These are phyloP conservation scores for Etheostoma spectabile DNA, from an alignment of 2,113 vertebrate species.

Conservation along the genomic window DNA sequence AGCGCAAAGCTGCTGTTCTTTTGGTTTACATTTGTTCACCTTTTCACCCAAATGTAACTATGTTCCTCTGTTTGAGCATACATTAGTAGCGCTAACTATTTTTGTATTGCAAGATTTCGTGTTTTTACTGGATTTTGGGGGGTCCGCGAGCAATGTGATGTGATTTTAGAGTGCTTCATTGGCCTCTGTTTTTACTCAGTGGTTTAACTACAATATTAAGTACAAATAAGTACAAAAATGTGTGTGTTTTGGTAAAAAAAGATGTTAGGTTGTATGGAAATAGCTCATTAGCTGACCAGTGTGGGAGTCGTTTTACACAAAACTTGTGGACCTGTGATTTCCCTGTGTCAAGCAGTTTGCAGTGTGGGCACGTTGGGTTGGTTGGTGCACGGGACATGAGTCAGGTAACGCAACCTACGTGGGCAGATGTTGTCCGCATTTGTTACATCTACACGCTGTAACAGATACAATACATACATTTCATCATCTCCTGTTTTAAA, in stretches of 20 bases:
- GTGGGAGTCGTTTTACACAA: background rate
- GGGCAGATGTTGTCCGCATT: background rate
- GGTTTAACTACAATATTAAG: no score
- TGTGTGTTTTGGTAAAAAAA: background rate
- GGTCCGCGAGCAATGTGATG: no score
- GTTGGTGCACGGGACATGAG: background rate
- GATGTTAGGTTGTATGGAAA: background rate
- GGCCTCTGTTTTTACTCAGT: no score
- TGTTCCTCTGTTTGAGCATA: background rate
- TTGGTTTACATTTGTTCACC: background rate
- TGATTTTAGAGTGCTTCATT: no score
- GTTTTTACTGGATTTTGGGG: no score
- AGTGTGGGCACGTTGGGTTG: background rate
- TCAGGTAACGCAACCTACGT: background rate
- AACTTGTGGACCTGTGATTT: constrained; percentile 1
- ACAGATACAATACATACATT: background rate
- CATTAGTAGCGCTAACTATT: background rate
- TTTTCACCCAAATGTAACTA: background rate
- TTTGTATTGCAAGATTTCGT: background rate
- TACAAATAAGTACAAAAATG: background rate
- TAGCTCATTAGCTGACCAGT: background rate
- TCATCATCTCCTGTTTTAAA: background rate
- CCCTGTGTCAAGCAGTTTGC: background rate
- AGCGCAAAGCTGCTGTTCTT: background rate
- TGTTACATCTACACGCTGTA: constrained; percentile 1